These are phyloP conservation scores for Oscarella lobularis DNA, from an alignment of 37 sponge, comb jelly and placozoan species.

Conservation along the genomic window DNA sequence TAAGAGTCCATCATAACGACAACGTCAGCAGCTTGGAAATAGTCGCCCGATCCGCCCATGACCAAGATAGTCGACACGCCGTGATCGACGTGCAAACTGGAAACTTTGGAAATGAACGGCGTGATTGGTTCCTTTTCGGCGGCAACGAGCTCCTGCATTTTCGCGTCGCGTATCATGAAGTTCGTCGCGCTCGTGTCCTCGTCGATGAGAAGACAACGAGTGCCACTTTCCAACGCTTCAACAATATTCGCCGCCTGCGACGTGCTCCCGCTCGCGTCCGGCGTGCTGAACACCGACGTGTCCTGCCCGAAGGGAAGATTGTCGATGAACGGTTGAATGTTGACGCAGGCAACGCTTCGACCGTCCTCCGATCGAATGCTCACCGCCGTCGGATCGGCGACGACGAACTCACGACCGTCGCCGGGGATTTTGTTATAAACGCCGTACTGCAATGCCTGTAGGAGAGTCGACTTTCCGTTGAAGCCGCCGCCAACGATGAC, in stretches of 20 bases:
- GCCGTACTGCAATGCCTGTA: constrained; percentile 16
- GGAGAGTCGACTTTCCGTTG: constrained; percentile 22
- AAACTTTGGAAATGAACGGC: constrained; percentile 17
- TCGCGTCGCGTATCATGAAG: constrained; percentile 25
- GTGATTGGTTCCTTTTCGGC: constrained; percentile 25
- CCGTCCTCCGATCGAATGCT: constrained; percentile 26
- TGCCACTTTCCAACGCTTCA: constrained; percentile 16
- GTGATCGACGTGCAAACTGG: constrained; percentile 1
- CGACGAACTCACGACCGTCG: constrained; percentile 21
- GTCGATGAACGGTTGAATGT: constrained; percentile 19
- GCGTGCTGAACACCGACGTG: constrained; percentile 6
- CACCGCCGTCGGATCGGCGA: constrained; percentile 11
- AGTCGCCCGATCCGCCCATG: constrained; percentile 24
- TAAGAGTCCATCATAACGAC: constrained; percentile 15
- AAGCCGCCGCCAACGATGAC: constrained; percentile 25
- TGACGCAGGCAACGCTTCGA: constrained; percentile 9
- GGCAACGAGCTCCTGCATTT: constrained; percentile 17
- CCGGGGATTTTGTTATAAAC: constrained; percentile 26
- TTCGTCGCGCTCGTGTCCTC: constrained; percentile 25
- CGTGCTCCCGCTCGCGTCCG: constrained; percentile 19
- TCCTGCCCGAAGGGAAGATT: constrained; percentile 21
- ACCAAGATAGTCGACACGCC: constrained; percentile 20
- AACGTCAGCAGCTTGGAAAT: constrained; percentile 13
- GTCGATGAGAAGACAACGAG: constrained; percentile 16
- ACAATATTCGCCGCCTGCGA: constrained; percentile 24